Evolutionary conservation across 2,888 invertebrate species (phyloP), one percentile per base, ranked within the genome.

Genomic region (Pachycephus smyrnensis): DNA sequence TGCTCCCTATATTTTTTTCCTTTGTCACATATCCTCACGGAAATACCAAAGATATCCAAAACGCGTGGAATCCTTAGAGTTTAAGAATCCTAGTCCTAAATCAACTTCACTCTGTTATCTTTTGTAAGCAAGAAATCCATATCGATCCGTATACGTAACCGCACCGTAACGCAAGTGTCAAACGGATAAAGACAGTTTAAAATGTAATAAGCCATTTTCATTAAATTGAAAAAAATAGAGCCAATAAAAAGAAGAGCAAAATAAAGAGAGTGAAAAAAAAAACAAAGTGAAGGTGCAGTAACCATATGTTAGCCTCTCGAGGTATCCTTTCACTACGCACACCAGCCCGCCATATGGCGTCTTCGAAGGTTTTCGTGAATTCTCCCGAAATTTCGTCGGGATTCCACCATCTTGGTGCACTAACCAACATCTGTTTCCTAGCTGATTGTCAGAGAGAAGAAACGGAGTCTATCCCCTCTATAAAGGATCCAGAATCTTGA

Each of bases 341-440:
- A 83, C 82, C 77, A 82, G 80, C 77, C 80, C 82, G 81, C 87
- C 88, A 88, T 88, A 88, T 88, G 88, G 88, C 75, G 85, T 71
- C 30, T 33, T 71, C 71, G 23, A 33, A 30, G 35, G n/a, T 35
- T 36, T 74, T 74, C 74, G 82, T 74, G 80, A 82, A 83, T 84
- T 81, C 79, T 79, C 80, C 31, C 75, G 77, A 80, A 71, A 71
- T 71, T 71, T 71, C 55, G 71, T 31, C 32, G 31, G 82, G 83
- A 87, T 86, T 86, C 82, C 81, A 81, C 82, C 40, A 23, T 55
- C 55, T 23, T 23, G 40, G 15, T 23, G 55, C 55, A 23, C 55
- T 23, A 55, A 83, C 83, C 85, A 83, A 88, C 89, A 89, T 88
- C 89, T 88, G 89, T 87, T 85, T 86, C 82, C 80, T 74, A 55